Base-by-base conservation (phyloP, 2,113 vertebrate genomes). In the Epinephelus moara region DNA sequence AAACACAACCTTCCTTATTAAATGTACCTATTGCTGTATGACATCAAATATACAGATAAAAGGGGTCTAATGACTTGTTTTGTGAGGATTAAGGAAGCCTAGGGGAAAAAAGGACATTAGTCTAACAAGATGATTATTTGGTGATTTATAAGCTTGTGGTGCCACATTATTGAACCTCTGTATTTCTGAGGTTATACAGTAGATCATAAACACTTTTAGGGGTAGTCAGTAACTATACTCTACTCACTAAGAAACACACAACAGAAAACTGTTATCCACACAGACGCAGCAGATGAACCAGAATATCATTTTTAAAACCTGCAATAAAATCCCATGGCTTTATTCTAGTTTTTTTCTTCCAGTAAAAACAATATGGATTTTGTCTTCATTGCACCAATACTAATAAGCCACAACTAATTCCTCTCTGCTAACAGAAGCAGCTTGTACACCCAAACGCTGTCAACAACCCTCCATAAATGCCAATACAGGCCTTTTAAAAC, bases 401-500 rank as follows among this genome's bases (percentile, higher is more conserved):
- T 74, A 70, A 78, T 83, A 85, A 85, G 57, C 75, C 53, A 53
- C 21, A 69, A 57, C 63, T 80, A 81, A 81, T 85, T 71, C 70
- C 70, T 81, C 21, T 61, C 70, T 66, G 33, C 81, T 69, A 53
- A 85, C 63, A 78, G 52, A 50, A 88, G 62, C 70, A 76, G 81
- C 84, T 82, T 78, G 25, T 59, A 4, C 56, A 67, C 42, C 37
- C 30, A 53, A 78, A 33, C 6, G 23, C 64, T 75, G 66, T 71
- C 73, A 77, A 67, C 60, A 87, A 47, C 50, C 37, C 30, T 62
- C 11, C 21, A 72, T 27, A 87, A 87, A 50, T 79, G 80, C 85
- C 67, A 83, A 68, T 40, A 69, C 40, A 15, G 30, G 52, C 76
- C 71, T 87, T 78, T 81, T 53, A 80, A 85, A 83, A 84, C 82